phyloP scores from a whole-genome alignment of 2,113 vertebrate genomes.

The Eidolon helvum region DNA sequence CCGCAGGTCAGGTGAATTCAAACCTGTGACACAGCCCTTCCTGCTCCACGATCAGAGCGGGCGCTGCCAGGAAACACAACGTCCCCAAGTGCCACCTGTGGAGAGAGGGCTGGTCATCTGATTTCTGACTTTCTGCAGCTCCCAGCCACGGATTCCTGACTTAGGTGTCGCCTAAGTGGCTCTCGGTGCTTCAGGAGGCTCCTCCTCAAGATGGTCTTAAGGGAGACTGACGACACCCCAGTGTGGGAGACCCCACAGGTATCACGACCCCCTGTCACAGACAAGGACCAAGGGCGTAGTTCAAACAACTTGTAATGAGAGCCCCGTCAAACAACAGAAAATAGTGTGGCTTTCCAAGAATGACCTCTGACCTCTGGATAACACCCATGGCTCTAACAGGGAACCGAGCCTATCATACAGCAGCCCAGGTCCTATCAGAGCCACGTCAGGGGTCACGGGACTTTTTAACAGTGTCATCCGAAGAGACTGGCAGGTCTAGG shows the following conservation, averaged over 20 bases:
- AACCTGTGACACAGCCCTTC: too few relatives aligned
- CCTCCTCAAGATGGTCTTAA: background rate
- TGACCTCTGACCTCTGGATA: background rate
- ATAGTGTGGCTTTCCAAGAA: rapidly evolving
- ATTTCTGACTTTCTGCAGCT: background rate
- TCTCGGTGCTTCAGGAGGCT: background rate
- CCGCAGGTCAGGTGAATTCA: background rate
- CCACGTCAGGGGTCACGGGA: background rate
- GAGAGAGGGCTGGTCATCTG: background rate
- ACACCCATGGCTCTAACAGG: background rate
- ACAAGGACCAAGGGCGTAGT: rapidly evolving
- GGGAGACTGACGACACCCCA: background rate
- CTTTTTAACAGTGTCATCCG: background rate
- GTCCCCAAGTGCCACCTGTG: rapidly evolving
- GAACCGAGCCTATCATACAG: background rate
- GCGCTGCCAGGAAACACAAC: rapidly evolving
- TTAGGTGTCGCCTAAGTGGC: background rate
- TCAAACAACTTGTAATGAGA: background rate
- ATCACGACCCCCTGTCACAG: background rate
- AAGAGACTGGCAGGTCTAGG: background rate
- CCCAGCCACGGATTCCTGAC: background rate
- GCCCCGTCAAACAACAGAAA: background rate
- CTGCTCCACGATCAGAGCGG: rapidly evolving
- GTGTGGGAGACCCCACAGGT: rapidly evolving
- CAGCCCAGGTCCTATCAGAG: background rate